Base-by-base conservation (phyloP, 2,888 invertebrate species). In the Tuberolachnus salignus region DNA sequence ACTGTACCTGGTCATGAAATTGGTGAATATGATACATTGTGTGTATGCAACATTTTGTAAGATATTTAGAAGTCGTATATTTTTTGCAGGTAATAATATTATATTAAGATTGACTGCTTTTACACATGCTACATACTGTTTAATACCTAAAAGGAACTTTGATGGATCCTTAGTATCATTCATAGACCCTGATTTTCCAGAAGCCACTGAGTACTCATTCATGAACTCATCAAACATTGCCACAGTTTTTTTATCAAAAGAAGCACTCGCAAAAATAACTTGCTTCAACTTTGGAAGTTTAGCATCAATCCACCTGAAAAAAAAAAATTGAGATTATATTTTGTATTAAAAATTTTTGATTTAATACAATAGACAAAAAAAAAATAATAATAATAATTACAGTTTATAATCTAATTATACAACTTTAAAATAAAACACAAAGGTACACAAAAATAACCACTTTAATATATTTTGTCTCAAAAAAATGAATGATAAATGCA, bases 11-110 rank as follows among this genome's bases (percentile, higher is more conserved):
- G 90, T 89, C 86, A 95, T 94, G 83, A 92, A 93, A 85, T 95
- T 95, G 80, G 94, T 92, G 86, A 98, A 99, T 67, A 98, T 89
- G 10, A 99, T 87, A 84, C 94, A 94, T 85, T 99, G 98, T 78
- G 93, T 93, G 85, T 95, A 98, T 21, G 90, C 87, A 73, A 93
- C 87, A 80, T 88, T 88, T 0, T 89, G 87, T 73, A 98, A 87
- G 74, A 98, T 89, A 83, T 89, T 88, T 2, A 89, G 83, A 1
- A 94, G 84, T 81, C 91, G 88, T 86, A 92, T 92, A n/a, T 88
- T 85, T 82, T 88, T 86, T 84, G 91, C 90, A 85, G 92, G 91
- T 82, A 88, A 88, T 81, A 91, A 88, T 81, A 88, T 88, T 84
- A 91, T 92, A 64, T 88, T 87, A 83, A 81, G 80, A 57, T 57